Percentiles rank a stretch among this genome's conserved stretches.
phyloP scores from a whole-genome alignment of 2,797 vertebrate species.

The Tapirus indicus region DNA sequence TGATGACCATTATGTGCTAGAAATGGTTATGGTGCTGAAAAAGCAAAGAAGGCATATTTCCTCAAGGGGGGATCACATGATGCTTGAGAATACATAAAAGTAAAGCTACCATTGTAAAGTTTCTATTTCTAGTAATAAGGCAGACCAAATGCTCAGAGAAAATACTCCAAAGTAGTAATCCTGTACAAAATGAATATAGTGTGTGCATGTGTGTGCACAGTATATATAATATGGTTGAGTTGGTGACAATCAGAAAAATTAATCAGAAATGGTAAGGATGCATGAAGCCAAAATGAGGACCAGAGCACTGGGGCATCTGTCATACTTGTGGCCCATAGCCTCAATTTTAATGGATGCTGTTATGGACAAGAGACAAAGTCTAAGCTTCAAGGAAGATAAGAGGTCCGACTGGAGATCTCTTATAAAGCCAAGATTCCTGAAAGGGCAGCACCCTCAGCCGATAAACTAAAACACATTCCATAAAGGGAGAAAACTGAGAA shows the following conservation, averaged over 20 bases:
- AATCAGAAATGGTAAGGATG: background rate
- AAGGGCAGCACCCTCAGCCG: background rate
- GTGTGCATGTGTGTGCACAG: background rate
- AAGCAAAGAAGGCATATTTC: background rate
- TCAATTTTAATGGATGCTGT: background rate
- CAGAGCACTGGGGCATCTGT: background rate
- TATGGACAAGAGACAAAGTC: background rate
- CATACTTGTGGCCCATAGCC: too few species aligned
- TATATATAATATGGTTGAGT: background rate
- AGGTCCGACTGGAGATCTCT: background rate
- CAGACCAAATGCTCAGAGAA: background rate
- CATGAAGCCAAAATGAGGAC: background rate
- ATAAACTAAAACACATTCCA: background rate
- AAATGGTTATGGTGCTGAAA: background rate
- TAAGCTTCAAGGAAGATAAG: background rate
- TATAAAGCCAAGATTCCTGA: background rate
- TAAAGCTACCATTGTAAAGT: background rate
- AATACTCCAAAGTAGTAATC: background rate
- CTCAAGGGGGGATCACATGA: background rate
- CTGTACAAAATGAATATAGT: background rate
- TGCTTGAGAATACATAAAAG: background rate
- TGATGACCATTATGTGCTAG: background rate
- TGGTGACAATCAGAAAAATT: conserved; percentile 8
- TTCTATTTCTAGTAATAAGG: background rate
- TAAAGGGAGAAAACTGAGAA: background rate